Evolutionary conservation across 2,888 invertebrate species (phyloP).

Genomic region (Drosophila prolongata): DNA sequence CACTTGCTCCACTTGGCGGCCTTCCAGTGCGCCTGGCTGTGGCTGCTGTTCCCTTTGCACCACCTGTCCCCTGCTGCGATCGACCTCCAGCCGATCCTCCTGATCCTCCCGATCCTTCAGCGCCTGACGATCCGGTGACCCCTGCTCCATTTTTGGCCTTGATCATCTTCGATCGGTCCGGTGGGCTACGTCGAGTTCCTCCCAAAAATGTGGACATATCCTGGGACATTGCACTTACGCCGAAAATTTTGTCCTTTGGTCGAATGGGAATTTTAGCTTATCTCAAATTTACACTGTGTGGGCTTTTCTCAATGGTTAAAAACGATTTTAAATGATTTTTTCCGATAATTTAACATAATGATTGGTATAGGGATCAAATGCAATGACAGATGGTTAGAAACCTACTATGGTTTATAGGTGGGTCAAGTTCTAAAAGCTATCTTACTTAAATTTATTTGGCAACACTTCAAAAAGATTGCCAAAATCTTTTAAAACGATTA

Average conservation of each 20-base stretch:
- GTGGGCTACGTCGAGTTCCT: constrained; percentile 18
- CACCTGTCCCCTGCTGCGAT: neutral
- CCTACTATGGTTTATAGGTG: neutral
- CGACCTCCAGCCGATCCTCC: no score
- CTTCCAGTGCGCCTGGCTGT: neutral
- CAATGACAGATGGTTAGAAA: neutral
- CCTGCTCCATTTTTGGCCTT: neutral
- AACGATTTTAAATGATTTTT: constrained; percentile 18
- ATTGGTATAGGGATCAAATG: constrained; percentile 2
- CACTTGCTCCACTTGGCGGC: neutral
- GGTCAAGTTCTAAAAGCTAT: neutral
- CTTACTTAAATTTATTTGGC: no score
- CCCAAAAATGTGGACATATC: constrained; percentile 52
- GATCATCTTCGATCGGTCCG: neutral
- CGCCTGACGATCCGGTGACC: no score
- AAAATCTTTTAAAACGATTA: no score
- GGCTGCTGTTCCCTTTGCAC: neutral
- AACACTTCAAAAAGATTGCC: no score
- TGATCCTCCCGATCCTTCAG: neutral
- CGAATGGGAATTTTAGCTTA: constrained; percentile 20
- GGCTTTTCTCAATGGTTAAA: constrained; percentile 15
- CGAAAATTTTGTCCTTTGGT: constrained; percentile 11
- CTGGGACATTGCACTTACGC: constrained; percentile 21
- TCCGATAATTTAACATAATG: constrained; percentile 27
- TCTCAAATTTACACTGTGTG: neutral